These are phyloP conservation scores for Sesamia inferens DNA, from an alignment of 2,888 invertebrate genomes.

Conservation along the genomic window DNA sequence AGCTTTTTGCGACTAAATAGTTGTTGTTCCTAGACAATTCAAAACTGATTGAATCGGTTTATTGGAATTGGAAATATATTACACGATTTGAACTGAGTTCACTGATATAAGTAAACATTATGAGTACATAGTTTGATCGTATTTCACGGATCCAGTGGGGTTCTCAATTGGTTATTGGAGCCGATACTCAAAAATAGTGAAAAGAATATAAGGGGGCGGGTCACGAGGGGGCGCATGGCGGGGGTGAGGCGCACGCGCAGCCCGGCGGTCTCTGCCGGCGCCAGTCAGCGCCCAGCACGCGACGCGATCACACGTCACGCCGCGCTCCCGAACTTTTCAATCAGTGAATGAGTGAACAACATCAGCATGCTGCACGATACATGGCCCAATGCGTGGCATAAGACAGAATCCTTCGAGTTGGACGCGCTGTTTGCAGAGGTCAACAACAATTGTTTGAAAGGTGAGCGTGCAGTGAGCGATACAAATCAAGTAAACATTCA, in stretches of 20 bases:
- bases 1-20: background rate
- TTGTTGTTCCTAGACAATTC: background rate
- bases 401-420: conserved; percentile 79
- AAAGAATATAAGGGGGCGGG: conserved; percentile 46
- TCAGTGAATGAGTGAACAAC: conserved; percentile 58
- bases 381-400: conserved; percentile 77
- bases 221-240: conserved; percentile 50
- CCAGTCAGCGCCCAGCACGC: conserved; percentile 63
- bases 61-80: too few relatives aligned
- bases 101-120: background rate
- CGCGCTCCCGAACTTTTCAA: conserved; percentile 4
- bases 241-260: conserved; percentile 61
- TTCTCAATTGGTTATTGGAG: conserved; percentile 1
- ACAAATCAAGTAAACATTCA: conserved; percentile 5
- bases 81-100: too few relatives aligned
- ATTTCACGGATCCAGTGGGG: background rate
- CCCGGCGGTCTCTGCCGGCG: conserved; percentile 38
- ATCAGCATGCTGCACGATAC: conserved; percentile 84
- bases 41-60: too few relatives aligned
- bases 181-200: conserved; percentile 39
- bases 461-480: conserved; percentile 66
- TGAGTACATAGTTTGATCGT: background rate
- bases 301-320: conserved; percentile 65
- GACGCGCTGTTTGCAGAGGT: conserved; percentile 84
- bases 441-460: conserved; percentile 83